phyloP scores from a whole-genome alignment of 2,113 vertebrate species.

The Oophaga pumilio region DNA sequence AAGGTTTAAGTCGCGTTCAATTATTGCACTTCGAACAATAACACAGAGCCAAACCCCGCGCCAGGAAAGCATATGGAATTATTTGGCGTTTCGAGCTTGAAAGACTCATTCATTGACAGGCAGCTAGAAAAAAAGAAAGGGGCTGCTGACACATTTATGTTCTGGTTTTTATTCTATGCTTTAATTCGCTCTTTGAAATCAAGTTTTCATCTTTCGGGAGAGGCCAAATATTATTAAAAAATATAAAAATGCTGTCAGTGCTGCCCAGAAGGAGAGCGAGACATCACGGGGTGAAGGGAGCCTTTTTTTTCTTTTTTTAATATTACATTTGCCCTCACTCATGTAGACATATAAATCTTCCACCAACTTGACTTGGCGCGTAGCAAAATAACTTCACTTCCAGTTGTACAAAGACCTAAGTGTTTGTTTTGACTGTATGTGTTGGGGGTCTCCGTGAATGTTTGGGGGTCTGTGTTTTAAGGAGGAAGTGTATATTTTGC shows the following conservation, averaged over 20 bases:
- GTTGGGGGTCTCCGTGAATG: constrained; percentile 14
- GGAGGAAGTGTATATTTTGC: constrained; percentile 10
- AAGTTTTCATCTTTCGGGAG: constrained; percentile 60
- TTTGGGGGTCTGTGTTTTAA: constrained; percentile 20
- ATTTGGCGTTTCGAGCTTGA: constrained; percentile 61
- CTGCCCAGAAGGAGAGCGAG: constrained; percentile 34
- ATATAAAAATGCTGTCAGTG: constrained; percentile 58
- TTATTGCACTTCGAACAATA: constrained; percentile 63
- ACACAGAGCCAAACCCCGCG: constrained; percentile 56
- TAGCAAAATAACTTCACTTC: constrained; percentile 29
- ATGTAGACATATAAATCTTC: constrained; percentile 46
- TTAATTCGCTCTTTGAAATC: constrained; percentile 66
- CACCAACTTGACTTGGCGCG: constrained; percentile 29
- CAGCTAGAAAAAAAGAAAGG: constrained; percentile 63
- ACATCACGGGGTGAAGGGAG: constrained; percentile 44
- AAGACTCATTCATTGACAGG: constrained; percentile 64
- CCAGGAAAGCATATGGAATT: constrained; percentile 62
- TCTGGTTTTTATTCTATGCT: constrained; percentile 58
- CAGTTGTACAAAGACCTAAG: constrained; percentile 31
- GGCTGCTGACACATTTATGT: constrained; percentile 66
- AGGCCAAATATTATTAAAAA: constrained; percentile 61
- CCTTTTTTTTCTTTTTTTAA: constrained; percentile 27
- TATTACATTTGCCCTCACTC: constrained; percentile 18
- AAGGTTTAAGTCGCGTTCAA: constrained; percentile 63
- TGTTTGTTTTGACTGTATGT: constrained; percentile 32